phyloP scores from a whole-genome alignment of 1,140 invertebrate species.

The Phocides pigmalion region DNA sequence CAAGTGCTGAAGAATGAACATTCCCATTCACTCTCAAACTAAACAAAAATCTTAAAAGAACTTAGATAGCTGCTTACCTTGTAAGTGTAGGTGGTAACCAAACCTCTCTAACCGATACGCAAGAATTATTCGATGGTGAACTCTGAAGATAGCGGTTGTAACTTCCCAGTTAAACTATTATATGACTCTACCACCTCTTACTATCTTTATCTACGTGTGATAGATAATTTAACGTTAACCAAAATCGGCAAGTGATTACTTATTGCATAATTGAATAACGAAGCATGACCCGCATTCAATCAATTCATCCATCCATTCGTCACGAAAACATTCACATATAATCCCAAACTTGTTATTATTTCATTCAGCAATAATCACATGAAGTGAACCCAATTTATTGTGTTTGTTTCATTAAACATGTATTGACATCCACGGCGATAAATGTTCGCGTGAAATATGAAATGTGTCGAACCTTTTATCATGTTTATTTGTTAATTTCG shows the following conservation, averaged over 20 bases:
- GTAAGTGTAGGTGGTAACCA: too few species aligned
- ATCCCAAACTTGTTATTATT: slow-evolving; percentile 17
- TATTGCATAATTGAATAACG: not conserved
- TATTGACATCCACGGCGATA: slow-evolving; percentile 33
- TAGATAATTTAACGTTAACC: too few species aligned
- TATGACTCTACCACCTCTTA: too few species aligned
- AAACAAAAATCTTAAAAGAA: too few species aligned
- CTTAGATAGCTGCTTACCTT: too few species aligned
- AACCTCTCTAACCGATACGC: too few species aligned
- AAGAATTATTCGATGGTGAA: too few species aligned
- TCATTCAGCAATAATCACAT: slow-evolving; percentile 28
- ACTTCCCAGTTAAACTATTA: too few species aligned
- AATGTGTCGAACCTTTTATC: slow-evolving; percentile 35
- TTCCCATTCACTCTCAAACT: too few species aligned
- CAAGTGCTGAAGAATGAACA: too few species aligned
- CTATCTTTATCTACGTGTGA: too few species aligned
- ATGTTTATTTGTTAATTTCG: slow-evolving; percentile 36
- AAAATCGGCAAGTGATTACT: not conserved
- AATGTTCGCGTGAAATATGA: slow-evolving; percentile 28
- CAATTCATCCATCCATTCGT: not conserved
- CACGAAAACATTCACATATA: slow-evolving; percentile 1
- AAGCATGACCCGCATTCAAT: not conserved
- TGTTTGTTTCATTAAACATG: slow-evolving; percentile 46
- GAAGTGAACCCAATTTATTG: slow-evolving; percentile 42
- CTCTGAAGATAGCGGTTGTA: too few species aligned